Evolutionary conservation across 2,888 invertebrate species (phyloP).

Genomic region (Dusona sp.): DNA sequence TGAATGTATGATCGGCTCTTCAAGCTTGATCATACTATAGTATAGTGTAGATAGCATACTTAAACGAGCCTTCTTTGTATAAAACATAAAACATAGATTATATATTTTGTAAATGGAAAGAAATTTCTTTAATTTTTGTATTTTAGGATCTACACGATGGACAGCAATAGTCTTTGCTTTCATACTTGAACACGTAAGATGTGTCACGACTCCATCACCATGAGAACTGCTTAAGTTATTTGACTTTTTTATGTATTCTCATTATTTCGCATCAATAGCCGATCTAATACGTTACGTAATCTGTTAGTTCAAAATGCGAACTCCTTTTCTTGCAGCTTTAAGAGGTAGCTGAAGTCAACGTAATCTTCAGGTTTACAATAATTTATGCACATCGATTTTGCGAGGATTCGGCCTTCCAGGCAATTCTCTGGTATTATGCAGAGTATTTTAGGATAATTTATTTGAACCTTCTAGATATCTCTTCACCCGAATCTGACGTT

Average conservation of each 20-base stretch:
- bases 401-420: too few species aligned
- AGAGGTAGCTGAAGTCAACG: not conserved
- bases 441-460: too few species aligned
- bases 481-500: too few species aligned
- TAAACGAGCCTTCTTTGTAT: conserved; percentile 1
- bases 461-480: too few species aligned
- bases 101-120: not conserved
- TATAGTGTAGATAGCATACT: not conserved
- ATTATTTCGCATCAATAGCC: not conserved
- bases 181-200: too few species aligned
- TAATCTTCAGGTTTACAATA: not conserved
- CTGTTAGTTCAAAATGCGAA: not conserved
- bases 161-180: too few species aligned
- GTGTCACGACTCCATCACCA: not conserved
- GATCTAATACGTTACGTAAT: not conserved
- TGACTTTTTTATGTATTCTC: not conserved
- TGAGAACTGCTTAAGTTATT: not conserved
- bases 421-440: too few species aligned
- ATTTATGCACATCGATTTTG: not conserved
- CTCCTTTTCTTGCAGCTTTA: not conserved
- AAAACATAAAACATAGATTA: not conserved
- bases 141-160: not conserved
- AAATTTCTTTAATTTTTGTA: not conserved
- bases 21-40: conserved; percentile 19
- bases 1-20: conserved; percentile 57